These are phyloP conservation scores for Mythimna pallens DNA, from an alignment of 2,888 invertebrate genomes.

Conservation along the genomic window DNA sequence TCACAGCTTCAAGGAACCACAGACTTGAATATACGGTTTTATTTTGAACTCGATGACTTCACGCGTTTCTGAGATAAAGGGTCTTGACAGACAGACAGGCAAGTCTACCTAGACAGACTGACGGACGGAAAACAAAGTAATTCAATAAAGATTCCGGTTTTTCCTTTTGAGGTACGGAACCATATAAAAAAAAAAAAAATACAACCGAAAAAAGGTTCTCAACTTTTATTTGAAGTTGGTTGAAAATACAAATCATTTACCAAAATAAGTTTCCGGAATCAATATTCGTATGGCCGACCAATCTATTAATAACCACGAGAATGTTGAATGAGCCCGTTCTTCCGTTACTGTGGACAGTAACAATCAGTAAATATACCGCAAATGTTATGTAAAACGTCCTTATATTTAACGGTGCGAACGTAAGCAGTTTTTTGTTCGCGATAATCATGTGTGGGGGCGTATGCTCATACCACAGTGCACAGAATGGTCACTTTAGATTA, in stretches of 20 bases:
- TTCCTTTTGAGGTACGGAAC: too few relatives aligned
- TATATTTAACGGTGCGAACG: constrained; percentile 37
- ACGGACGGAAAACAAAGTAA: too few relatives aligned
- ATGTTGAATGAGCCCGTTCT: constrained; percentile 28
- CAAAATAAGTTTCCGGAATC: background rate
- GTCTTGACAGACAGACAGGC: too few relatives aligned
- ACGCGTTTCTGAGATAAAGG: too few relatives aligned
- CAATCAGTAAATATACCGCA: constrained; percentile 40
- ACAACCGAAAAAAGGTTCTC: too few relatives aligned
- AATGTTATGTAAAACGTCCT: constrained; percentile 38
- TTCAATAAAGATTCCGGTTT: too few relatives aligned
- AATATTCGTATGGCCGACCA: constrained; percentile 1
- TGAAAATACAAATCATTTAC: background rate
- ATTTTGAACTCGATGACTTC: too few relatives aligned
- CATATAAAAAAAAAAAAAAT: too few relatives aligned
- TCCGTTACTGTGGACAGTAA: constrained; percentile 13
- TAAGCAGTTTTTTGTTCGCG: constrained; percentile 49
- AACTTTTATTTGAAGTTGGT: too few relatives aligned
- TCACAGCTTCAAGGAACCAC: too few relatives aligned
- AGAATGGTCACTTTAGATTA: background rate
- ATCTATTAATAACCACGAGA: constrained; percentile 12
- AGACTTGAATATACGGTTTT: too few relatives aligned
- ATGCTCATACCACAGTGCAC: background rate
- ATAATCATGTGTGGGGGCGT: constrained; percentile 26
- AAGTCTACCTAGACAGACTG: too few relatives aligned